Percentiles rank a stretch among this genome's conserved stretches.
Conservation (phyloP, 2,113 vertebrate genomes). For the Hydrochoerus hydrochaeris region DNA sequence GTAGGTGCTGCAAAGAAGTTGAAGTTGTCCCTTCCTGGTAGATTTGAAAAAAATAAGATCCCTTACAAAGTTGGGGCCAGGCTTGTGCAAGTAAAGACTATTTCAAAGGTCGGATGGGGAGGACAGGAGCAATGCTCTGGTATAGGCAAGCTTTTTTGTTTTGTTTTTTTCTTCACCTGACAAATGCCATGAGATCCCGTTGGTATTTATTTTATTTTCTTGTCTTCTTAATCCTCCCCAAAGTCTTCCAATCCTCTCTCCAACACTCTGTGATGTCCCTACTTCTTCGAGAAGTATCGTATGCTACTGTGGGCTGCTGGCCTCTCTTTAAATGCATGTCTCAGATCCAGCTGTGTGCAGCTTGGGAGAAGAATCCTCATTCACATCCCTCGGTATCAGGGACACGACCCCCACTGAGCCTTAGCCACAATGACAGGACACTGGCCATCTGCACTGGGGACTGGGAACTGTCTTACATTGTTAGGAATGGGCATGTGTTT, state of each 20-base stretch:
- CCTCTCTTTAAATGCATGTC: neutral
- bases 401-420: neutral
- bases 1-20: neutral
- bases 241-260: neutral
- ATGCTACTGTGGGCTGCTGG: neutral
- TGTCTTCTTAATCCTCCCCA: neutral
- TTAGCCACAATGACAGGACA: neutral
- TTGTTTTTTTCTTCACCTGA: neutral
- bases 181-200: constrained; percentile 47
- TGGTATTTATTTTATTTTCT: constrained; percentile 40
- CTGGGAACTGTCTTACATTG: neutral
- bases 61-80: neutral
- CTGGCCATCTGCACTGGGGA: neutral
- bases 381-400: neutral
- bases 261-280: neutral
- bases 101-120: neutral
- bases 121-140: neutral
- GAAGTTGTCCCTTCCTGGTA: neutral
- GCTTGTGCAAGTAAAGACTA: neutral
- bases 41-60: neutral
- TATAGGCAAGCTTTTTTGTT: neutral
- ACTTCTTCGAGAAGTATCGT: neutral
- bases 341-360: neutral
- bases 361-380: neutral
- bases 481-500: neutral